Base-by-base conservation (phyloP, 1,140 invertebrate genomes). In the Drosophila setifemur region DNA sequence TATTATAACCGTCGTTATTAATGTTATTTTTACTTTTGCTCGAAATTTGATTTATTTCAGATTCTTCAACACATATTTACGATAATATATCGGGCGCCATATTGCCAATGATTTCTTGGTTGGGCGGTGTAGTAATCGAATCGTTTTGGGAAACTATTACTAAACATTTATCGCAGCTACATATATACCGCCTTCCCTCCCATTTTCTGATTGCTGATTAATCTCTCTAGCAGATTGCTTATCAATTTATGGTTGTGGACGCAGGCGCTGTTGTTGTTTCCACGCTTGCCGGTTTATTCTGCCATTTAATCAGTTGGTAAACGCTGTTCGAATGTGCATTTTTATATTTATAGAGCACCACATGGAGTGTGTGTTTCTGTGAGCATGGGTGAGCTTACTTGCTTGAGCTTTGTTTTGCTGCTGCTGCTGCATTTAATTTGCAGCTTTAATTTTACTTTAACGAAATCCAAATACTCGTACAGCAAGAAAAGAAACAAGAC, bases 241-340 rank as follows among this genome's bases (percentile, higher is more conserved):
- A 85, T 83, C 81, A 83, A 68, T 79, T 83, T 79, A 67, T 60
- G 48, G 18, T 35, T 39, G 40, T 61, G 55, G 49, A 64, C 43
- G 53, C 29, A 31, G 29, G 73, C 39, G 48, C 63, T 48, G 26
- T 37, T 75, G 64, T 12, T 42, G 50, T 21, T 39, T 23, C n/a
- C n/a, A n/a, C 16, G 54, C 57, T 77, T 31, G 61, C 57, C 71
- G 33, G 54, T 53, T 73, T 42, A 50, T 71, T 75, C 66, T 54
- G 48, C 29, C 64, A 73, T 45, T 71, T 74, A 78, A 83, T 85
- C 79, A 74, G 78, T 74, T 58, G 77, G 63, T 70, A 67, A 69
- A 64, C 26, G 43, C 57, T 55, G 44, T 66, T 61, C 28, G 35
- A 23, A 16, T 49, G 37, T 35, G 33, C 45, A 28, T 8, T 25